Evolutionary conservation across 2,113 vertebrate genomes (phyloP).

Genomic region (Elachura formosa): DNA sequence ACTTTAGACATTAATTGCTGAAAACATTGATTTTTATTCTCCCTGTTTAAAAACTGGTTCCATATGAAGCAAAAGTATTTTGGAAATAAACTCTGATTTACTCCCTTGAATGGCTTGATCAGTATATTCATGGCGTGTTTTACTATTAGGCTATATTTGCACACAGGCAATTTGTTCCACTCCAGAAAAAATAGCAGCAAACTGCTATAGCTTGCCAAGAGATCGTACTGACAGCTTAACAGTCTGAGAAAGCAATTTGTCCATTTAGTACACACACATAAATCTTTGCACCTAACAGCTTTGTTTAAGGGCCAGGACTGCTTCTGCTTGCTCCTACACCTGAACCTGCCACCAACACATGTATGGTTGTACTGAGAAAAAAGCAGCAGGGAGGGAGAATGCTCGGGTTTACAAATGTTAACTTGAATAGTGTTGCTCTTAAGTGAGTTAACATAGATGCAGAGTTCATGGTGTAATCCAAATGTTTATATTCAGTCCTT

Average conservation of each 20-base stretch:
- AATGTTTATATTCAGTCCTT: background rate
- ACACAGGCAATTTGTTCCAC: background rate
- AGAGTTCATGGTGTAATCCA: background rate
- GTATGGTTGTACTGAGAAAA: accelerated
- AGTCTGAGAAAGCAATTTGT: background rate
- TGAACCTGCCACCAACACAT: background rate
- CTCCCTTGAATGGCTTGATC: background rate
- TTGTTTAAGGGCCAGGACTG: background rate
- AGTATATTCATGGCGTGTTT: background rate
- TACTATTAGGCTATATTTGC: background rate
- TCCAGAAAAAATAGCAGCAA: background rate
- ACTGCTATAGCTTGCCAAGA: background rate
- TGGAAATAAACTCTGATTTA: background rate
- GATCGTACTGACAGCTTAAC: background rate
- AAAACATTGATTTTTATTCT: background rate
- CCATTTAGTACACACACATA: background rate
- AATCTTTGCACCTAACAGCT: background rate
- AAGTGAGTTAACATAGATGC: background rate
- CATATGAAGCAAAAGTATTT: background rate
- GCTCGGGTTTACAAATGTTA: background rate
- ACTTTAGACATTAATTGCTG: background rate
- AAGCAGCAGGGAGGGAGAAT: background rate
- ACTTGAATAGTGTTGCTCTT: background rate
- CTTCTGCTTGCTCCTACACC: background rate
- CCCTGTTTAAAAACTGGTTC: background rate